Evolutionary conservation across 2,888 invertebrate species (phyloP), one percentile per base, ranked within the genome.

Genomic region (Thumatha senex): DNA sequence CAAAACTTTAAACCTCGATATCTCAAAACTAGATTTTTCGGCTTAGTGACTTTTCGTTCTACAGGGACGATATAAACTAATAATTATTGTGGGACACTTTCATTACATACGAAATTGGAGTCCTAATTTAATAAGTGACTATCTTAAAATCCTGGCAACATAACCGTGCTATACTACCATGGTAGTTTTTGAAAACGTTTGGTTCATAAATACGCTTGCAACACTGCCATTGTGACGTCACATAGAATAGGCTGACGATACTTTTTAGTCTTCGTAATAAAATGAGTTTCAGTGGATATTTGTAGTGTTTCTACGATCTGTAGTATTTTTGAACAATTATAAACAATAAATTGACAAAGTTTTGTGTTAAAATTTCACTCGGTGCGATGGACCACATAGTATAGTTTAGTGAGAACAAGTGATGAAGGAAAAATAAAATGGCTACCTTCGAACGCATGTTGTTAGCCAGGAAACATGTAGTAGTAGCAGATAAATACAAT

Each of bases 401-500:
- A 67, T 83, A 82, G 79, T 80, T 84, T 82, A 78, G 82, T 86
- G 86, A 79, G 81, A 75, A 80, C 86, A 80, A 86, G 84, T 86
- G 81, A 87, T 86, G 82, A 82, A 83, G 82, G 81, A 82, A 83
- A 86, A 85, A 83, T 82, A 89, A 88, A 89, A 89, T 89, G 89
- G 87, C 88, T 84, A 77, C 86, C 84, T 81, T 86, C 78, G 86
- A 84, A 80, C 86, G 85, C 88, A 84, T 86, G 84, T 84, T 87
- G 83, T 72, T 80, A 73, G 72, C 77, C 77, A 84, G 82, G 76
- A 86, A 82, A 84, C 77, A 78, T 76, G 68, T 84, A 74, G 72
- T 85, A 71, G 74, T 98, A 86, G 97, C 96, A 86, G 96, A 96
- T 79, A 98, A 96, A 93, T 99, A 98, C 93, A 96, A 98, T 87